Evolutionary conservation across 1,140 invertebrate genomes (phyloP).

Genomic region (Scaptomyza pallida): DNA sequence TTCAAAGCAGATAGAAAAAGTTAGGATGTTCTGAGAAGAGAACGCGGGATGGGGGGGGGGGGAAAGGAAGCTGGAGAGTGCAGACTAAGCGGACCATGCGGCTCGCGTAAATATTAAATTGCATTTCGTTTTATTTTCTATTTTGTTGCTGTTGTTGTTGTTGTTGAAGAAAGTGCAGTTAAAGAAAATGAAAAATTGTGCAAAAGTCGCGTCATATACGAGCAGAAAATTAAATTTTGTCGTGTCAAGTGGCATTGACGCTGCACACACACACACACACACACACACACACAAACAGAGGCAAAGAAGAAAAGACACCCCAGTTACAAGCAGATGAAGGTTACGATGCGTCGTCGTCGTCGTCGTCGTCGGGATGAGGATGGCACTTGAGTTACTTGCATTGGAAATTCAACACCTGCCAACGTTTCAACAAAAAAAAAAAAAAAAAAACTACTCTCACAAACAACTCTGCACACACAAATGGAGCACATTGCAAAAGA

Average conservation of each 20-base stretch:
- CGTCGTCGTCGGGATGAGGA: too few species aligned
- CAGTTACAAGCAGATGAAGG: too few species aligned
- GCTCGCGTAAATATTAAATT: constrained; percentile 75
- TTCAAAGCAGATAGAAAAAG: constrained; percentile 1
- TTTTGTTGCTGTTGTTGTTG: constrained; percentile 34
- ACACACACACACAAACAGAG: too few species aligned
- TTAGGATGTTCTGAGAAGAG: too few species aligned
- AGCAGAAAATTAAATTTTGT: constrained; percentile 70
- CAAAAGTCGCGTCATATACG: constrained; percentile 44
- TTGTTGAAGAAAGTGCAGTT: neutral
- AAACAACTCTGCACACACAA: constrained; percentile 44
- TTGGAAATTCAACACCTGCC: constrained; percentile 51
- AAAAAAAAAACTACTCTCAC: neutral
- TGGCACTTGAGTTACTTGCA: constrained; percentile 18
- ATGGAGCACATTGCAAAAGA: too few species aligned
- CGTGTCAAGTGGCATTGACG: constrained; percentile 70
- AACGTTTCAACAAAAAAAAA: too few species aligned
- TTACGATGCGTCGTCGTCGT: too few species aligned
- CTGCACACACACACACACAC: constrained; percentile 12
- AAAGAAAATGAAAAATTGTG: constrained; percentile 43
- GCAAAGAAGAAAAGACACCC: neutral
- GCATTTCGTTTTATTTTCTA: constrained; percentile 64
- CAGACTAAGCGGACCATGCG: constrained; percentile 38
- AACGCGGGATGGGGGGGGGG: neutral
- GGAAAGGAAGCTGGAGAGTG: neutral